These are phyloP conservation scores for Staurois parvus DNA, from an alignment of 2,797 vertebrate genomes.

Conservation along the genomic window DNA sequence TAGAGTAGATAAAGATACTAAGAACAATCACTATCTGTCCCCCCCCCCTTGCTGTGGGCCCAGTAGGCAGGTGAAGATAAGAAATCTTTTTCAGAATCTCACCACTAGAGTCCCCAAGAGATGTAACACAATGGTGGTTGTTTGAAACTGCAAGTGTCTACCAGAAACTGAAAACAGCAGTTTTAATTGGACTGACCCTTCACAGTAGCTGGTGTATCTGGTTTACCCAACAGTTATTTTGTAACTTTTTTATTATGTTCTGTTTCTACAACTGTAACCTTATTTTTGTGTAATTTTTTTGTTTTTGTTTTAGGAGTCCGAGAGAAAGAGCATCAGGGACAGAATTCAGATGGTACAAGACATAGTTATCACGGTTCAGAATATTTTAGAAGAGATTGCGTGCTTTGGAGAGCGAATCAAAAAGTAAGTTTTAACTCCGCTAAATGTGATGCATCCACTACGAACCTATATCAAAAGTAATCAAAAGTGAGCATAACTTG, in stretches of 20 bases:
- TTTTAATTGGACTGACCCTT: too few species aligned
- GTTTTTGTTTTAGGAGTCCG: constrained; percentile 83
- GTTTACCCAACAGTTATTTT: too few species aligned
- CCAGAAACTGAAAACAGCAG: too few species aligned
- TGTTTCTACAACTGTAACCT: background rate
- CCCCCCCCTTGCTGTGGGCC: too few species aligned
- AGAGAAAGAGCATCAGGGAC: constrained; percentile 92
- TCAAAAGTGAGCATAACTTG: too few species aligned
- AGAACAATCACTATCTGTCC: too few species aligned
- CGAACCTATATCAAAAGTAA: too few species aligned
- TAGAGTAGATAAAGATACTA: too few species aligned
- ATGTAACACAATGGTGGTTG: too few species aligned
- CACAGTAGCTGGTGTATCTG: too few species aligned
- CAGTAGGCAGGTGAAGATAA: too few species aligned
- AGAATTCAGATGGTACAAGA: constrained; percentile 98
- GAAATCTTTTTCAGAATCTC: background rate
- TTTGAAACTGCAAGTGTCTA: too few species aligned
- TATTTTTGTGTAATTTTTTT: background rate
- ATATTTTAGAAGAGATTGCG: constrained; percentile 87
- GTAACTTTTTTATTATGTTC: background rate
- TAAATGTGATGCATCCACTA: background rate
- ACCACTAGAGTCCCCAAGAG: background rate
- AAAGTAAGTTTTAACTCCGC: constrained; percentile 84
- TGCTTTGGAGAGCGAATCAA: constrained; percentile 93
- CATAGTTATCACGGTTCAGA: constrained; percentile 90